Percentiles rank a stretch among this genome's conserved stretches.
Conservation (phyloP, 2,113 vertebrate species). For the Geococcyx californianus region DNA sequence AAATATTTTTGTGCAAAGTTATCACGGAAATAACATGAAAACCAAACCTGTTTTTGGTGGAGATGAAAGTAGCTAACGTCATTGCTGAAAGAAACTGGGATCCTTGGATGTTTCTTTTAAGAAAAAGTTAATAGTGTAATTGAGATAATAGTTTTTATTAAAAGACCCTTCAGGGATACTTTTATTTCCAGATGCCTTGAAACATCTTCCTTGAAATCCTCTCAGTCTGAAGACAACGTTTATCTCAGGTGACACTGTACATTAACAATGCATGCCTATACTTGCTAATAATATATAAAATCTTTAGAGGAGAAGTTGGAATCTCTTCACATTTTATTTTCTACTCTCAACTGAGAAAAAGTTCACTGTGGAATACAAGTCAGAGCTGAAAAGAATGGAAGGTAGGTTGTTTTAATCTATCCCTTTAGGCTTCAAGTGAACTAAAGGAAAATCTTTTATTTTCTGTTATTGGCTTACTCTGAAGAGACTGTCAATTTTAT, state of each 20-base stretch:
- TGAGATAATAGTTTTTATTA: not conserved
- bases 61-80: not conserved
- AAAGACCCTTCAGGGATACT: accelerated
- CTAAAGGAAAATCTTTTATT: slow-evolving; percentile 14
- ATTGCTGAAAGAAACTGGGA: not conserved
- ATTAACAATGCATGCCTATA: not conserved
- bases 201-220: not conserved
- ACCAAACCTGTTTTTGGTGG: not conserved
- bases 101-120: not conserved
- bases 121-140: not conserved
- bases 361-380: not conserved
- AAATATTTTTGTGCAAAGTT: not conserved
- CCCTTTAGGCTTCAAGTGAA: slow-evolving; percentile 23
- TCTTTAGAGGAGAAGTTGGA: not conserved
- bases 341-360: not conserved
- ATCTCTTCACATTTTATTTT: not conserved
- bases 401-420: not conserved
- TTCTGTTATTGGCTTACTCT: not conserved
- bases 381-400: not conserved
- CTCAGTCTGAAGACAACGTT: not conserved
- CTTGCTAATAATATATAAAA: not conserved
- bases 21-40: not conserved
- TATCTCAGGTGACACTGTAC: not conserved
- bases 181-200: not conserved
- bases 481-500: not conserved